Conservation (phyloP, 2,888 invertebrate genomes). For the Chymomyza fuscimana region DNA sequence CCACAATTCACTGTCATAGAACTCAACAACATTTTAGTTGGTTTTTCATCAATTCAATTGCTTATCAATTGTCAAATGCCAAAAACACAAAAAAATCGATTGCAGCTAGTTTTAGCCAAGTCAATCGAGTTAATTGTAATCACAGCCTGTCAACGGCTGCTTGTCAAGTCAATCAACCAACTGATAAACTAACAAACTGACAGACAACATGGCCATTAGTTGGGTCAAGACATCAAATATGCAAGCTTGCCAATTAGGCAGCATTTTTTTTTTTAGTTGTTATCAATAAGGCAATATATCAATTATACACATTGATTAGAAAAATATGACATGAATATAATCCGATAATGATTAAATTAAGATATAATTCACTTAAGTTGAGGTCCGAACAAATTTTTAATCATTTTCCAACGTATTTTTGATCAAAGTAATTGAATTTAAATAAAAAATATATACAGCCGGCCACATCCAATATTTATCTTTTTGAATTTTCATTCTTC, state of each 20-base stretch:
- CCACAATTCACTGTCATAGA: background rate
- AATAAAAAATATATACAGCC: too few relatives aligned
- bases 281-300: conserved; percentile 53
- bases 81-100: background rate
- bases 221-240: conserved; percentile 39
- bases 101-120: background rate
- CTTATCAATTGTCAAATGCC: conserved; percentile 1
- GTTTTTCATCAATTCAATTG: background rate
- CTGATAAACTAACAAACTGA: conserved; percentile 14
- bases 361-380: too few relatives aligned
- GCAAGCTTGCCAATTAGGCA: conserved; percentile 53
- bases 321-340: too few relatives aligned
- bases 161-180: conserved; percentile 8
- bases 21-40: background rate
- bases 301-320: conserved; percentile 45
- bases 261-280: conserved; percentile 3
- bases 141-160: conserved; percentile 29
- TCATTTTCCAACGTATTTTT: too few relatives aligned
- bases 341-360: too few relatives aligned
- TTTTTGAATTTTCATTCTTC: too few relatives aligned
- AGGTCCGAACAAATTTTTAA: too few relatives aligned
- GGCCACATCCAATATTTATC: too few relatives aligned
- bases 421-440: too few relatives aligned
- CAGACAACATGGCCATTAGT: background rate
- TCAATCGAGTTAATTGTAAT: conserved; percentile 23